phyloP scores from a whole-genome alignment of 2,888 invertebrate genomes.

The Sarcophaga subvicina region DNA sequence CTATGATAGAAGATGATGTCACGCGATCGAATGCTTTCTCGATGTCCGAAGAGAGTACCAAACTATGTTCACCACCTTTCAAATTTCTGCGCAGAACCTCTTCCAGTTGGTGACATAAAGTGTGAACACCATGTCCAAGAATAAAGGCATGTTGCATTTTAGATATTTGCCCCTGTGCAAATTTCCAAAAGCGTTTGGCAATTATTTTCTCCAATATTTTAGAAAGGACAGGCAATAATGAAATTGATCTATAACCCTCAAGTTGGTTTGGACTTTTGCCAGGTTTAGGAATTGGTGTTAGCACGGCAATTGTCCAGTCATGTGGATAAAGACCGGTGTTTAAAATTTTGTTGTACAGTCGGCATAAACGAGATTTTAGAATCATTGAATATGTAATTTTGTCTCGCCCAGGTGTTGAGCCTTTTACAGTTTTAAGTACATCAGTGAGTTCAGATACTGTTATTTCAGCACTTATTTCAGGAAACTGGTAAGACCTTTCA shows the following conservation, averaged over 20 bases:
- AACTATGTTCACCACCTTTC: too few species aligned
- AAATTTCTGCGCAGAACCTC: too few species aligned
- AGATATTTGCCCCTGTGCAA: background rate
- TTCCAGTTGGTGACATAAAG: too few species aligned
- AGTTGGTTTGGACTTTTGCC: slow-evolving; percentile 3
- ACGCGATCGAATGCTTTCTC: too few species aligned
- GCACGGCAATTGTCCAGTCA: background rate
- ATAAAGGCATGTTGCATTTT: background rate
- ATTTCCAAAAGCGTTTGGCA: slow-evolving; percentile 16
- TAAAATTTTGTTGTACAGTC: too few species aligned
- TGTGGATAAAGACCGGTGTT: too few species aligned
- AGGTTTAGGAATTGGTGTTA: slow-evolving; percentile 24
- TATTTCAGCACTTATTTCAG: background rate
- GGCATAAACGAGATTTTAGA: background rate
- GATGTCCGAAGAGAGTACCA: too few species aligned
- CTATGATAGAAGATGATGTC: too few species aligned
- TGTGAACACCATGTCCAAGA: too few species aligned
- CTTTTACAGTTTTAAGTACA: background rate
- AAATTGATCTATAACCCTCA: background rate
- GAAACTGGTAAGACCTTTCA: background rate
- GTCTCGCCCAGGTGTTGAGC: background rate
- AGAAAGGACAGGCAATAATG: slow-evolving; percentile 11
- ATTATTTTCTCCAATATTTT: slow-evolving; percentile 47
- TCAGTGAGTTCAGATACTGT: background rate
- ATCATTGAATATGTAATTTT: slow-evolving; percentile 37